A percentile compares a stretch with the other conserved stretches of the same genome.
Conservation (phyloP, 1,140 invertebrate genomes). For the Carposina sasakii region DNA sequence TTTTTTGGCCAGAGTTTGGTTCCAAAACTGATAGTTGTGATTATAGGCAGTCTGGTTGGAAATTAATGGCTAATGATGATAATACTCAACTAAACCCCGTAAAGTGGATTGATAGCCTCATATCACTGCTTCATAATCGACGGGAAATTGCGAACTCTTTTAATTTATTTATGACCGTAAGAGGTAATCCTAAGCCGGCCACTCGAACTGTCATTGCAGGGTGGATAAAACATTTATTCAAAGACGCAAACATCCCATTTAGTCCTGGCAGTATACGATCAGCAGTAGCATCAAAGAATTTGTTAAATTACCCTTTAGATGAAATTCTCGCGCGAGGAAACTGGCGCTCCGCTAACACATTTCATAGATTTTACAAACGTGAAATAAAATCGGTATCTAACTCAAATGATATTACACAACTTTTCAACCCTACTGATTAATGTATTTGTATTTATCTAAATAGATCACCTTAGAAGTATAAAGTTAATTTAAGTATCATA, state of each 20-base stretch:
- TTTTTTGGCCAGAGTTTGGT: neutral
- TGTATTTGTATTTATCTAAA: no score
- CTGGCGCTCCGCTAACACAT: slow-evolving; percentile 6
- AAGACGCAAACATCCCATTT: neutral
- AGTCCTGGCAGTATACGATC: slow-evolving; percentile 3
- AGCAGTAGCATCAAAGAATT: slow-evolving; percentile 9
- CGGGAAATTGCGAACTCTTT: neutral
- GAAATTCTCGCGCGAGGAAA: slow-evolving; percentile 4
- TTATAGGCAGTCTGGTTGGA: neutral
- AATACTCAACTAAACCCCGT: neutral
- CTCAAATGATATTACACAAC: neutral
- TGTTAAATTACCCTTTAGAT: neutral
- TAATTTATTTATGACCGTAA: neutral
- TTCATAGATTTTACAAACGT: slow-evolving; percentile 2
- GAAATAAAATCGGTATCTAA: neutral
- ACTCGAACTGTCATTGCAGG: neutral
- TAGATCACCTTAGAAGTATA: no score
- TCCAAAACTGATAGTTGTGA: neutral
- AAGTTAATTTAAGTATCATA: no score
- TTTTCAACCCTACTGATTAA: neutral
- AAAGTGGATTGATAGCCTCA: neutral
- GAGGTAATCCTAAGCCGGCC: neutral
- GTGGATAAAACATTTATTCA: neutral
- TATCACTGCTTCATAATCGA: neutral
- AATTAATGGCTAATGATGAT: neutral